Evolutionary conservation across 2,113 vertebrate genomes (phyloP), one percentile per base, ranked within the genome.

Genomic region (Marcusenius ussheri): DNA sequence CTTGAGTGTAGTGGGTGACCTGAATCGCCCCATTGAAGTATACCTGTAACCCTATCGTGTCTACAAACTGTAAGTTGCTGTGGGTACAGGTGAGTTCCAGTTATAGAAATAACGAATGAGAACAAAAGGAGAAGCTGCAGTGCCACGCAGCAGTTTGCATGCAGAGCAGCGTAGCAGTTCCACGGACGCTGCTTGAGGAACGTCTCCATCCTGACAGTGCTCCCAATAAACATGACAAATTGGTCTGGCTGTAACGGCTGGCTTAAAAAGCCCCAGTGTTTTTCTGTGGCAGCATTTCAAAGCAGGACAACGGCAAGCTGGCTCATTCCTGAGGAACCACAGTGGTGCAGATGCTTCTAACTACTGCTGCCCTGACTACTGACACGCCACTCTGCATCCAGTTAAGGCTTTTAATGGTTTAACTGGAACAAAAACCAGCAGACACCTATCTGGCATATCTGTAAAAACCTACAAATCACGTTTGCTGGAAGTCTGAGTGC

Each of bases 171-270:
- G 5, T 13, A 3, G 2, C 13, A 53, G 27, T 47, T 80, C 15
- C 27, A 31, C 5, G 21, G 5, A 39, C 1, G 24, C 27, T 11
- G 66, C 49, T 56, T 47, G 58, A 15, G 21, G 3, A 56, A 51
- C 49, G 50, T 50, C 77, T 83, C 74, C 74, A 17, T 83, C 49
- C 19, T 51, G 27, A 27, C 5, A 50, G 21, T 83, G 74, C 49
- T 31, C 19, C n/a, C 74, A 83, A 89, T 83, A 83, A 83, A 83
- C 53, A 53, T 83, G 74, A 51, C 31, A 83, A 74, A 88, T 50
- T 53, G 74, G 88, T 89, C 74, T 39, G 88, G 47, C 62, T 39
- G 10, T n/a, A 35, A 46, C 56, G 9, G 53, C 51, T 24, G 39
- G 15, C 39, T 80, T 50, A 35, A 24, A 51, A 56, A 80, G 15